These are phyloP conservation scores for Halcyon smyrnensis DNA, from an alignment of 2,797 vertebrate genomes.

Conservation along the genomic window DNA sequence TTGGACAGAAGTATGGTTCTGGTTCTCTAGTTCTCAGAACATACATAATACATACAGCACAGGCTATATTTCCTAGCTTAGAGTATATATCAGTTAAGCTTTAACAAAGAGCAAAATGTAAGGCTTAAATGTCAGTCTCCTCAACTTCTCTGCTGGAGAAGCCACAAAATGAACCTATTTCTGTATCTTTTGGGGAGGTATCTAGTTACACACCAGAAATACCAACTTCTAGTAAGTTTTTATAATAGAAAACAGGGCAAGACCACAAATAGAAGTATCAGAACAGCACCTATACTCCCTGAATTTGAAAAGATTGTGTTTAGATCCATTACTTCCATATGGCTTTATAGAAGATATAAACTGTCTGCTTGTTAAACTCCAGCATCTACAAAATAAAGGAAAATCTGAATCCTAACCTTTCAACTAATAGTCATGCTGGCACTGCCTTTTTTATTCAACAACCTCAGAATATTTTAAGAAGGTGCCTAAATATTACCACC, in stretches of 20 bases:
- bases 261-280: neutral
- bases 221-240: neutral
- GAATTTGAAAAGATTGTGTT: neutral
- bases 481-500: neutral
- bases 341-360: neutral
- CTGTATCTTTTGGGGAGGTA: neutral
- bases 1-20: neutral
- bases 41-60: accelerated
- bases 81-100: neutral
- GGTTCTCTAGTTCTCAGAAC: neutral
- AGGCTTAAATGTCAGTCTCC: neutral
- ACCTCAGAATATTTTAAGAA: neutral
- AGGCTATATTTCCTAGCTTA: neutral
- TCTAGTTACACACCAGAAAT: neutral
- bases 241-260: neutral
- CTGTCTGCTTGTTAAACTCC: neutral
- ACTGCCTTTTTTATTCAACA: neutral
- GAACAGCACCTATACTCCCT: neutral
- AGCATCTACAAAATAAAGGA: neutral
- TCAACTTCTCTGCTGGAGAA: neutral
- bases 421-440: neutral
- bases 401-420: neutral
- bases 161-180: neutral
- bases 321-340: neutral
- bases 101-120: neutral